Percentiles rank a stretch among this genome's conserved stretches.
Evolutionary conservation across 1,140 invertebrate genomes (phyloP).

Genomic region (Diorhabda sublineata): DNA sequence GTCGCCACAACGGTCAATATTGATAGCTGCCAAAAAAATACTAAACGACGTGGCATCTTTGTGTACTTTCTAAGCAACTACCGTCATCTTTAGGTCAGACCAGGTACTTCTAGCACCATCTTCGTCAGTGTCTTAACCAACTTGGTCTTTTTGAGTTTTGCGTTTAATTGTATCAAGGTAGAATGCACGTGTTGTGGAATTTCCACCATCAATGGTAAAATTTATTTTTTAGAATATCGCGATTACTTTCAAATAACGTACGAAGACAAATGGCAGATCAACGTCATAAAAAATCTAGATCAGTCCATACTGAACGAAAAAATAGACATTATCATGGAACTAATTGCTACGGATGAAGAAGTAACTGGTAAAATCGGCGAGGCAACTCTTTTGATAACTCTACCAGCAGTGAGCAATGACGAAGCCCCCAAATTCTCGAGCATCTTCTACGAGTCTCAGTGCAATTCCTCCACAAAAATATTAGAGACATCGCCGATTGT

Average conservation of each 20-base stretch:
- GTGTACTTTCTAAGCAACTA: no score
- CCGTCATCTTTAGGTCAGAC: no score
- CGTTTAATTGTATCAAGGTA: not conserved
- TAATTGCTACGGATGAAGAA: not conserved
- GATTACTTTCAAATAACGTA: conserved; percentile 8
- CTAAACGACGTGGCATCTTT: no score
- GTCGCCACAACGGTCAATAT: no score
- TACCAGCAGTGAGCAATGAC: conserved; percentile 1
- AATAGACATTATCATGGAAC: not conserved
- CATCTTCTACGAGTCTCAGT: not conserved
- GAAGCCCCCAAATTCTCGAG: conserved; percentile 6
- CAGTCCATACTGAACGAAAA: not conserved
- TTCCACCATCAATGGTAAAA: not conserved
- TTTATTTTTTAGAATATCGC: conserved; percentile 8
- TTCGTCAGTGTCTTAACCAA: no score
- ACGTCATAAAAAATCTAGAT: conserved; percentile 4
- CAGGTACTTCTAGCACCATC: no score
- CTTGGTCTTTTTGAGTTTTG: no score
- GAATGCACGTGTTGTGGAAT: no score
- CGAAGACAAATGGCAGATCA: not conserved
- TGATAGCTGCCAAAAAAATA: no score
- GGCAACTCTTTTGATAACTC: not conserved
- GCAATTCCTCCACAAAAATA: not conserved
- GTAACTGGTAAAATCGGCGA: not conserved
- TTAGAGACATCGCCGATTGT: not conserved